Evolutionary conservation across 2,113 vertebrate species (phyloP).

Genomic region (Periophthalmodon schlosseri): DNA sequence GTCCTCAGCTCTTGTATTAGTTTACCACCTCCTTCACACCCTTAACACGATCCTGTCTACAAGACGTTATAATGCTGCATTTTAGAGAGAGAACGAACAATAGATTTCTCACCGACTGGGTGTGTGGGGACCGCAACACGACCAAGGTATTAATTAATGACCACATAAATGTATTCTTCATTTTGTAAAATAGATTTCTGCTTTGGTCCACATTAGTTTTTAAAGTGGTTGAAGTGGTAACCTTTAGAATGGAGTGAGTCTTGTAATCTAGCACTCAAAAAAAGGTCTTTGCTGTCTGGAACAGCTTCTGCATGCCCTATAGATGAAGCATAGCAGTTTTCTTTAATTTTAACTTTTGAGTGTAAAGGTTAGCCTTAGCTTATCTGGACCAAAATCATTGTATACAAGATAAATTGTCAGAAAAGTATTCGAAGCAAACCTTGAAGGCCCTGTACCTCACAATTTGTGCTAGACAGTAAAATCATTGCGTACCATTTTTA

Average conservation of each 20-base stretch:
- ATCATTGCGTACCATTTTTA: background rate
- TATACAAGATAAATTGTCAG: background rate
- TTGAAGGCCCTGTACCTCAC: background rate
- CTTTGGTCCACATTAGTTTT: conserved; percentile 7
- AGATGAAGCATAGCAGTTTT: background rate
- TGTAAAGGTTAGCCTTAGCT: background rate
- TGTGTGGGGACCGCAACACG: conserved; percentile 15
- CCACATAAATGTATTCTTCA: conserved; percentile 28
- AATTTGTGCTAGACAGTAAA: background rate
- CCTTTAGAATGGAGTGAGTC: background rate
- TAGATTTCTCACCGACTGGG: conserved; percentile 13
- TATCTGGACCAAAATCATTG: background rate
- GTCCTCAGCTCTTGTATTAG: conserved; percentile 17
- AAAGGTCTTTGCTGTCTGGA: conserved; percentile 6
- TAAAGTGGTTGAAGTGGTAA: background rate
- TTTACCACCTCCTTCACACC: conserved; percentile 8
- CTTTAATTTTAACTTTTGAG: background rate
- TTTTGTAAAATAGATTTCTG: background rate
- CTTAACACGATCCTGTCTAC: conserved; percentile 32
- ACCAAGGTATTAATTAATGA: conserved; percentile 28
- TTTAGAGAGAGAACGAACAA: conserved; percentile 24
- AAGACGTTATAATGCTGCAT: conserved; percentile 37
- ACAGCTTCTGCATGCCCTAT: background rate
- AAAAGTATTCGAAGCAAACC: background rate
- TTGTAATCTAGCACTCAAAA: background rate